Base-by-base conservation (phyloP, 2,113 vertebrate species). In the Lophura nycthemera region DNA sequence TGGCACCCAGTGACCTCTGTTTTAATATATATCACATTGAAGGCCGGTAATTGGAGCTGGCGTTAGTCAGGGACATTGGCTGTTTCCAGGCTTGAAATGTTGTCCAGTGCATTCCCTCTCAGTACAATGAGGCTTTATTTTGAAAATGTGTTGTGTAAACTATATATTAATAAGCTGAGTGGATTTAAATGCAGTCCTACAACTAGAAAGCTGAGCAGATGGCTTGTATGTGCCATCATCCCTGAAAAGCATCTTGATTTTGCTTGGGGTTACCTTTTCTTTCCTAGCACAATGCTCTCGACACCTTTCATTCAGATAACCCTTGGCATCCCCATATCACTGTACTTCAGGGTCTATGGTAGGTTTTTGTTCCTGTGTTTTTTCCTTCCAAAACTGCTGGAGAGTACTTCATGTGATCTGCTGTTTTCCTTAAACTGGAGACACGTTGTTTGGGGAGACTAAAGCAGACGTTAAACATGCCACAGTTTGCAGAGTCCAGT, bases 191-290 rank as follows among this genome's bases (percentile, higher is more conserved):
- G 81, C 52, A 30, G 42, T 63, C 42, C 20, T 89, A 60, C 71
- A 80, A 1, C 24, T 70, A n/a, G 25, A 63, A 36, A 47, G 8
- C 87, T 47, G 34, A 45, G 18, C 34, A 74, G 30, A 57, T 61
- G 40, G 43, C 38, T 25, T 11, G 3, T 57, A 65, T 11, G 8
- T 6, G 73, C 48, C 45, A 32, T 73, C 82, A 76, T 82, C 27
- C 57, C 60, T 67, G 59, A 48, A 94, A 32, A 21, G 5, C 0
- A 0, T 21, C 4, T 0, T 48, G 18, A 48, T 14, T 77, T 76
- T 54, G 21, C 11, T n/a, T 50, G 54, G 48, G 43, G 30, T 83
- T 72, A 47, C 25, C 8, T 81, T 74, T 65, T n/a, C 15, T 8
- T 18, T 81, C 17, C 25, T 9, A 14, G 9, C 29, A 13, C 48